phyloP scores from a whole-genome alignment of 1,140 invertebrate genomes.

The Aleiodes sp. region DNA sequence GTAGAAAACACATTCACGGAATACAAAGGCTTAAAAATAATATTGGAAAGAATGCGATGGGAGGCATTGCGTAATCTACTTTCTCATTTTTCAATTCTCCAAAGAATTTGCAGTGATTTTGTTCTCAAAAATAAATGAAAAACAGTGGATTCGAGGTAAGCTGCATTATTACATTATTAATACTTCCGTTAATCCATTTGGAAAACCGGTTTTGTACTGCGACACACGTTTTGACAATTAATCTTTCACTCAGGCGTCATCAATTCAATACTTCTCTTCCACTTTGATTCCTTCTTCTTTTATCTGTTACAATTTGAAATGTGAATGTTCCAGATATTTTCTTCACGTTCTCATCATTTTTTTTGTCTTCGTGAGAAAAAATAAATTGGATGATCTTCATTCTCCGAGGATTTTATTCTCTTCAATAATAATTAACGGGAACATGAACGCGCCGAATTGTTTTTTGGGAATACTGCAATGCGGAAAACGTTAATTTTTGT shows the following conservation, averaged over 20 bases:
- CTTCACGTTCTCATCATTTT: background rate
- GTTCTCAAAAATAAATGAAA: no score
- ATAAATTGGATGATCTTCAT: no score
- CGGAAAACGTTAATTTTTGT: no score
- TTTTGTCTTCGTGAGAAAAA: background rate
- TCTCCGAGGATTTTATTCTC: no score
- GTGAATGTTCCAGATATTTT: background rate
- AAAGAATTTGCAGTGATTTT: conserved; percentile 29
- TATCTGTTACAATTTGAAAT: background rate
- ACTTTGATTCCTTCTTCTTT: conserved; percentile 12
- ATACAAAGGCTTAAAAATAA: no score
- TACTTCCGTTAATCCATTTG: conserved; percentile 36
- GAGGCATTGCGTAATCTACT: no score
- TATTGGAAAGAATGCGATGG: no score
- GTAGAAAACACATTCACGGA: no score
- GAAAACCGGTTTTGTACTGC: conserved; percentile 32
- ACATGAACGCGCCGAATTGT: no score
- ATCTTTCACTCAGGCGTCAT: conserved; percentile 27
- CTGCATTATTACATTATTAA: conserved; percentile 39
- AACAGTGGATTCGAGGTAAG: no score
- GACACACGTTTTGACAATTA: conserved; percentile 32
- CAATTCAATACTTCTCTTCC: conserved; percentile 17
- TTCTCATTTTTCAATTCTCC: background rate
- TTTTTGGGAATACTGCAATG: no score
- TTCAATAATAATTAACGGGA: no score